phyloP scores from a whole-genome alignment of 2,113 vertebrate genomes.

The Prolemur simus region DNA sequence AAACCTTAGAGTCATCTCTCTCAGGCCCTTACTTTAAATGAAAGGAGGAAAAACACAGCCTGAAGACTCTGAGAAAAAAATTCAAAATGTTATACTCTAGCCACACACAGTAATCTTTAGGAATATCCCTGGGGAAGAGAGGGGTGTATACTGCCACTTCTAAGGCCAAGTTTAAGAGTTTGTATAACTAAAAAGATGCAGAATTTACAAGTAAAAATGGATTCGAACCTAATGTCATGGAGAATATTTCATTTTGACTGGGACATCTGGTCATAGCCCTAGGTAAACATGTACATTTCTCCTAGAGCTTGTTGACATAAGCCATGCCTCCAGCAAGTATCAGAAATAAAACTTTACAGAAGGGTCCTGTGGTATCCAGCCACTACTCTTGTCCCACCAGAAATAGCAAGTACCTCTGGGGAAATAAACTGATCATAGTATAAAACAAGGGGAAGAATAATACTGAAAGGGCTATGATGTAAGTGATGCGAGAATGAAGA shows the following conservation, averaged over 20 bases:
- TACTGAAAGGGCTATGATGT: too few species aligned
- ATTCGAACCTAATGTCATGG: neutral
- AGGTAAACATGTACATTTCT: neutral
- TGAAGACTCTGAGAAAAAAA: neutral
- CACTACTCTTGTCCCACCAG: neutral
- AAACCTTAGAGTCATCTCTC: neutral
- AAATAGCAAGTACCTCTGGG: neutral
- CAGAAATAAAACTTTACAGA: neutral
- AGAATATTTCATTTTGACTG: neutral
- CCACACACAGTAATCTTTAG: neutral
- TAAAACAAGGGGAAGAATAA: neutral
- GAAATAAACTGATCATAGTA: neutral
- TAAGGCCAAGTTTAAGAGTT: neutral
- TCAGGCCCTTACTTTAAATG: neutral
- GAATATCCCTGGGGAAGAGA: accelerated
- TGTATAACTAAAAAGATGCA: neutral
- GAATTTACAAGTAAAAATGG: neutral
- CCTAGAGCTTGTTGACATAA: neutral
- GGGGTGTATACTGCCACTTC: neutral
- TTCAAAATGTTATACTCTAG: neutral
- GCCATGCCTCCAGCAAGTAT: neutral
- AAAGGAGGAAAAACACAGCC: neutral
- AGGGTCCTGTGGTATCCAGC: neutral
- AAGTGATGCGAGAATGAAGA: neutral
- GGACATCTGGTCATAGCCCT: neutral